Base-by-base conservation (phyloP, 1,140 invertebrate genomes). In the Hestina assimilis region DNA sequence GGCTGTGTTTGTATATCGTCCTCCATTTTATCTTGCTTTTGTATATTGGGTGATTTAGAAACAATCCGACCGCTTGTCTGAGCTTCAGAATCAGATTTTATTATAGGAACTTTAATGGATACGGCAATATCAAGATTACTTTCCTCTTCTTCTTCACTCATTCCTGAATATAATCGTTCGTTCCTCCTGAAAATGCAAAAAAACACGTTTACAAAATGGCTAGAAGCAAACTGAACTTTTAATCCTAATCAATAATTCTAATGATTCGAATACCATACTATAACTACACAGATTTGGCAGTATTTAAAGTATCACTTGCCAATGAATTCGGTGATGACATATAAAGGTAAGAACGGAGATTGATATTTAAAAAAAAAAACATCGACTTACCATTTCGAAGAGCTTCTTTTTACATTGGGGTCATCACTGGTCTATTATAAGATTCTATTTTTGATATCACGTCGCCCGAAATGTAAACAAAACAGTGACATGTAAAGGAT, bases 371-470 rank as follows among this genome's bases (percentile, higher is more conserved):
- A 61, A 62, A 59, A 66, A 68, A 63, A 52, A 65, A 53, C 67
- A 33, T 29, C 33, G 17, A 80, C 81, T 84, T 72, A 85, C 84
- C 81, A 72, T 76, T 57, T 59, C 59, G 57, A 23, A 56, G 38
- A 62, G 76, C 67, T 68, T 69, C 48, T 65, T 69, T 59, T 63
- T 72, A 57, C 57, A 83, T 73, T 67, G 65, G 74, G 70, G 72
- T 76, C 72, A 71, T 63, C 68, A 66, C 60, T 54, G 48, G 41
- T 76, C 76, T 84, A 87, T 75, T 79, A 79, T 80, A 82, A 85
- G 79, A 84, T 70, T 86, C 84, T 87, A 87, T 87, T 84, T 83
- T 63, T 21, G 71, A 69, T 52, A 24, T 47, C 61, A 45, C 58
- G 54, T 59, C 57, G 47, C 59, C 48, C 41, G 43, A 51, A 58